These are phyloP conservation scores for Drosophila anomalata DNA, from an alignment of 2,888 invertebrate genomes.

Conservation along the genomic window DNA sequence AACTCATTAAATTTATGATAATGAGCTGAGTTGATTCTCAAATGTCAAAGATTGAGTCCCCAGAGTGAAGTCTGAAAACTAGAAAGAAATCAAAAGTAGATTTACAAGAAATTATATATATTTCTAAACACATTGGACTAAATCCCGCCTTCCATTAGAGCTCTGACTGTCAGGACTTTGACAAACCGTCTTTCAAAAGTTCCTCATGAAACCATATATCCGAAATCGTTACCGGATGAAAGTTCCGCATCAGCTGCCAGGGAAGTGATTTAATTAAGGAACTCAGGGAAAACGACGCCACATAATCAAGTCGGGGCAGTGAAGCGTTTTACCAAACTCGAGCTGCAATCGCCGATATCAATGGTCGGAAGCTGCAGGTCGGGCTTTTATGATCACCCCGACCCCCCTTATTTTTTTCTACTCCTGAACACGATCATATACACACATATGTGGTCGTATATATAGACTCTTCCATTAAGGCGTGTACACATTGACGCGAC, in stretches of 20 bases:
- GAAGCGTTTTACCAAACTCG: conserved; percentile 68
- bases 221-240: conserved; percentile 27
- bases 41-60: conserved; percentile 65
- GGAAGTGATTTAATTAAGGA: conserved; percentile 66
- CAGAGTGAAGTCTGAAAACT: conserved; percentile 22
- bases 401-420: neutral
- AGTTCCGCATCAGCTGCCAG: conserved; percentile 49
- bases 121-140: neutral
- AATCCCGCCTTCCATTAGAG: neutral
- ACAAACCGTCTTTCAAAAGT: neutral
- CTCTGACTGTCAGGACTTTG: neutral
- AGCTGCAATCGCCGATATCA: conserved; percentile 60
- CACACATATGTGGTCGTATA: conserved; percentile 7
- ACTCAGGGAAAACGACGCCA: conserved; percentile 55
- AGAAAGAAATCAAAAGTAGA: neutral
- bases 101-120: neutral
- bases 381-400: conserved; percentile 43
- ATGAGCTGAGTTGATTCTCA: conserved; percentile 58
- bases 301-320: conserved; percentile 64
- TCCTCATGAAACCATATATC: neutral
- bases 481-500: conserved; percentile 82
- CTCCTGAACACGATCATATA: conserved; percentile 38
- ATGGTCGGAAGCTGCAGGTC: conserved; percentile 33
- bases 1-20: conserved; percentile 82
- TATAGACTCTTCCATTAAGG: conserved; percentile 83